Percentiles rank a stretch among this genome's conserved stretches.
Conservation (phyloP, 2,888 invertebrate species). For the Elegia similella region DNA sequence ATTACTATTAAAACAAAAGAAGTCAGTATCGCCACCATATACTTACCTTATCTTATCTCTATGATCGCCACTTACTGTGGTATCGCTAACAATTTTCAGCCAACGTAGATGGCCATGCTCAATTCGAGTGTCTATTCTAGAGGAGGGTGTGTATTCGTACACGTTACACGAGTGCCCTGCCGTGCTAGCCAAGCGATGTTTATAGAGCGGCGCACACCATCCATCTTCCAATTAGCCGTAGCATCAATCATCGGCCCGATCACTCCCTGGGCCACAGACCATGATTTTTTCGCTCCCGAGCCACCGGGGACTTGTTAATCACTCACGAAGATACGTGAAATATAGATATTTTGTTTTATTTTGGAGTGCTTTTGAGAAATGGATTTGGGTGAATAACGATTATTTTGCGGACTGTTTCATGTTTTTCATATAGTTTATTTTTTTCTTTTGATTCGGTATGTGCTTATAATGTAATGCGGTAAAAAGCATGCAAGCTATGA, state of each 20-base stretch:
- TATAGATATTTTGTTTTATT: slow-evolving; percentile 32
- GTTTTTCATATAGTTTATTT: background rate
- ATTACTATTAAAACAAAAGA: no score
- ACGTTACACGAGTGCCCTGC: background rate
- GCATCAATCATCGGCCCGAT: slow-evolving; percentile 87
- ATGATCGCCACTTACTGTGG: no score
- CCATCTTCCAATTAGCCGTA: slow-evolving; percentile 89
- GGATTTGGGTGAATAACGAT: background rate
- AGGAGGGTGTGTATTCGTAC: background rate
- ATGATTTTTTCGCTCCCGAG: slow-evolving; percentile 61
- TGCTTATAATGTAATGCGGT: no score
- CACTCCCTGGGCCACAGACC: slow-evolving; percentile 66
- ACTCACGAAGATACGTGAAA: slow-evolving; percentile 50
- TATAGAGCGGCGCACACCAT: slow-evolving; percentile 64
- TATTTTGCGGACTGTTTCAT: background rate
- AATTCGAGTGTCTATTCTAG: no score
- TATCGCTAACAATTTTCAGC: no score
- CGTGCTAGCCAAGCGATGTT: slow-evolving; percentile 18
- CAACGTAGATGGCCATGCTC: no score
- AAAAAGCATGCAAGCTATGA: no score
- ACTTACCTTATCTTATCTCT: no score
- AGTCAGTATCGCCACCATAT: no score
- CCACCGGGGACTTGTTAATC: slow-evolving; percentile 74
- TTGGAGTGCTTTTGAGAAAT: slow-evolving; percentile 1
- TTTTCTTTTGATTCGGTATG: background rate